A percentile compares a stretch with the other conserved stretches of the same genome.
Evolutionary conservation across 2,888 invertebrate genomes (phyloP).

Genomic region (Harpalus rubripes): DNA sequence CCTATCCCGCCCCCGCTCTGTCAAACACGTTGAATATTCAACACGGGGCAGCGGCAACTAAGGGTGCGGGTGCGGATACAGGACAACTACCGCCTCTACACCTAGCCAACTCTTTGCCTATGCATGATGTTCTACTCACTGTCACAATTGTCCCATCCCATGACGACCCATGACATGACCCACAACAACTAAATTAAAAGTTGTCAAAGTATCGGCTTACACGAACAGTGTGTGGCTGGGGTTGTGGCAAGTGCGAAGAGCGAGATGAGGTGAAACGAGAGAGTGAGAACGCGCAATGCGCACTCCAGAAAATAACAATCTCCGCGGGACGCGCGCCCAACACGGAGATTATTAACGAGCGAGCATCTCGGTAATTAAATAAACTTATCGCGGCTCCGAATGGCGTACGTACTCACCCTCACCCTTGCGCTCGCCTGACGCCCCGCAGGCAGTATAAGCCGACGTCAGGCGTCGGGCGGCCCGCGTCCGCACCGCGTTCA

Average conservation of each 20-base stretch:
- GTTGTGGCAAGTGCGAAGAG: neutral
- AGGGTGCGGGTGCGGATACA: conserved; percentile 26
- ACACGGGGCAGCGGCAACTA: conserved; percentile 28
- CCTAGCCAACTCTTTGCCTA: conserved; percentile 30
- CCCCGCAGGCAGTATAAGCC: conserved; percentile 50
- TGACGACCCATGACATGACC: conserved; percentile 6
- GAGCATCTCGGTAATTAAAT: conserved; percentile 65
- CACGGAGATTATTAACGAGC: conserved; percentile 65
- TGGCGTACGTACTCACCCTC: conserved; percentile 51
- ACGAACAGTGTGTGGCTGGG: neutral
- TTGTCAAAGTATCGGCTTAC: conserved; percentile 61
- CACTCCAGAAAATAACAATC: conserved; percentile 65
- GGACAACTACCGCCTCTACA: conserved; percentile 38
- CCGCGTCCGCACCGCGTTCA: conserved; percentile 12
- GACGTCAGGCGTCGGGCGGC: neutral
- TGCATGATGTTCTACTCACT: conserved; percentile 36
- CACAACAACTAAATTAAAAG: conserved; percentile 59
- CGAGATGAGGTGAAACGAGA: conserved; percentile 11
- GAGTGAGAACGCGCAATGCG: conserved; percentile 52
- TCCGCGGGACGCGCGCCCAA: conserved; percentile 64
- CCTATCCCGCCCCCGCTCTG: conserved; percentile 47
- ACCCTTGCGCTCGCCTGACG: neutral
- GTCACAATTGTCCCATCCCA: conserved; percentile 1
- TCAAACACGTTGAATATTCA: conserved; percentile 65
- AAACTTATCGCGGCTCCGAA: conserved; percentile 63